A percentile compares a stretch with the other conserved stretches of the same genome.
Conservation (phyloP, 2,888 invertebrate genomes). For the Drosophila eohydei region DNA sequence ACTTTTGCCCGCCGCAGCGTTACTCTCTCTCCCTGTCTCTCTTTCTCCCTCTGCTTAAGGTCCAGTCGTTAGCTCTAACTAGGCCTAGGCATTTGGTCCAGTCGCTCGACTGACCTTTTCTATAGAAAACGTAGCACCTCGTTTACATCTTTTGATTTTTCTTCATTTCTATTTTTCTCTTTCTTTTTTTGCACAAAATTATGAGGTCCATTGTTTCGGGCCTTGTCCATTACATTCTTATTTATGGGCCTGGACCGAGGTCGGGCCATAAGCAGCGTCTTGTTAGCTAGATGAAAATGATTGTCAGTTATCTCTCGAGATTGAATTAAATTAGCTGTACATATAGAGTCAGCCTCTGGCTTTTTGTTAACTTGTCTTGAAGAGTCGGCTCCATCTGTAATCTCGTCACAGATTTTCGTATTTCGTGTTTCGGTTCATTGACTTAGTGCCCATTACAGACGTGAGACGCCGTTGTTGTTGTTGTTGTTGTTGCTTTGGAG, state of each 20-base stretch:
- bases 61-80: slow-evolving; percentile 19
- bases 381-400: slow-evolving; percentile 22
- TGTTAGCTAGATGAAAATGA: slow-evolving; percentile 39
- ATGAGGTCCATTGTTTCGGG: slow-evolving; percentile 70
- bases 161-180: slow-evolving; percentile 22
- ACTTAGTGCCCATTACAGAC: slow-evolving; percentile 62
- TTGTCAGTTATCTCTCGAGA: slow-evolving; percentile 33
- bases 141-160: slow-evolving; percentile 50
- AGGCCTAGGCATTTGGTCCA: slow-evolving; percentile 25
- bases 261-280: slow-evolving; percentile 54
- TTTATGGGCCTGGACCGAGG: slow-evolving; percentile 56
- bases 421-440: slow-evolving; percentile 66
- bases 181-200: slow-evolving; percentile 57
- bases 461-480: slow-evolving; percentile 26
- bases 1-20: slow-evolving; percentile 53
- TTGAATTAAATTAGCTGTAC: slow-evolving; percentile 58
- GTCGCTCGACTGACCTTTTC: slow-evolving; percentile 54
- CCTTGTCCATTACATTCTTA: slow-evolving; percentile 77
- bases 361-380: slow-evolving; percentile 21
- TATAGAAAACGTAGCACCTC: slow-evolving; percentile 61
- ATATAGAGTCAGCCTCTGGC: background rate
- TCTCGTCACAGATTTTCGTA: slow-evolving; percentile 31
- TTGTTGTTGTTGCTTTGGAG: slow-evolving; percentile 39
- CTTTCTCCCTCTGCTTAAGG: background rate
- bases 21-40: background rate